Base-by-base conservation (phyloP, 1,140 invertebrate species). In the Oreohelix idahoensis region DNA sequence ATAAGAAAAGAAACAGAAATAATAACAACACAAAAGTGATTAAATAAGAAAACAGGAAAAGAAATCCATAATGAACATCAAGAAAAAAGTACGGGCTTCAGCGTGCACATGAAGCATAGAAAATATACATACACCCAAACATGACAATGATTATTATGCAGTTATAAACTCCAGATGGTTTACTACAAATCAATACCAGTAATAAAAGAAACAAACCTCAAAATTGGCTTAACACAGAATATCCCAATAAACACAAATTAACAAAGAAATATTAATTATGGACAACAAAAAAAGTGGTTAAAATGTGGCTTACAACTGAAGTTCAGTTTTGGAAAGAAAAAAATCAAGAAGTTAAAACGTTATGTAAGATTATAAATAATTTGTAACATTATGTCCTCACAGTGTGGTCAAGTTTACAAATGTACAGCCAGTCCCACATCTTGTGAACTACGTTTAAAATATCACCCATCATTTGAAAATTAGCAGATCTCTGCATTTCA, bases 61-160 rank as follows among this genome's bases (percentile, higher is more conserved):
- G 13, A 79, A 79, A 66, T 58, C 35, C 32, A 79, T 66, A 39
- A 66, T 8, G 36, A 79, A 63, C 51, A 79, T 58, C 71, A 49
- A 74, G 29, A 11, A 69, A 32, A 42, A 32, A 45, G 66, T 58
- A 4, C 23, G 66, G 49, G 79, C 79, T 80, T 73, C 38, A 70
- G 45, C 39, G 45, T 80, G 79, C 66, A 80, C 42, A 17, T 80
- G 58, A 80, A 80, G 66, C 79, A 71, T 58, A 80, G 42, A 35
- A 36, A 80, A 39, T 4, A 29, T 35, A 80, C 66, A 51, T 45
- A 80, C 66, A 80, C 36, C 38, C 66, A 80, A 29, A 80, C 38
- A 80, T 80, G 42, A 80, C 79, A 71, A 71, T 45, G 17, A 77
- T 2, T 80, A 80, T 80, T 80, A 80, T 80, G 79, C 79, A 71